Conservation (phyloP, 2,797 vertebrate genomes). For the Notolabrus celidotus region DNA sequence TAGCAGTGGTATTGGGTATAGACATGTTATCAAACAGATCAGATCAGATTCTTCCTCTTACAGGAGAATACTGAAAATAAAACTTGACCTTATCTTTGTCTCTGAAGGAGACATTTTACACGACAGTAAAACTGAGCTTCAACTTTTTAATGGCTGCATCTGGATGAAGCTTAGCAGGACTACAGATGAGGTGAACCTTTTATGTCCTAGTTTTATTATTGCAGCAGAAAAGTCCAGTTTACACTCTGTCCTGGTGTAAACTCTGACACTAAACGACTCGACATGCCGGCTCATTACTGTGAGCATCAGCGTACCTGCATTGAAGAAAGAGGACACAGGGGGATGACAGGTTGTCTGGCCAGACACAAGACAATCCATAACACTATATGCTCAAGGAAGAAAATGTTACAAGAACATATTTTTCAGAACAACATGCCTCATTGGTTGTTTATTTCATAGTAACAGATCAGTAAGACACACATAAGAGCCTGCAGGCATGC, state of each 20-base stretch:
- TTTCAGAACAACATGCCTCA: neutral
- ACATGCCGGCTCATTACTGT: slow-evolving; percentile 48
- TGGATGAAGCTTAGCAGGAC: slow-evolving; percentile 1
- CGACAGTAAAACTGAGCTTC: neutral
- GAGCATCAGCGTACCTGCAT: slow-evolving; percentile 37
- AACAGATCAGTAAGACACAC: slow-evolving; percentile 1
- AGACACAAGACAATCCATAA: slow-evolving; percentile 24
- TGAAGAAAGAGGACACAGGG: neutral
- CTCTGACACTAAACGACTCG: slow-evolving; percentile 34
- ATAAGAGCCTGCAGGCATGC: neutral
- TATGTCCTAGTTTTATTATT: slow-evolving; percentile 3
- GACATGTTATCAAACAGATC: too few species aligned
- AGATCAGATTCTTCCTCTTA: neutral
- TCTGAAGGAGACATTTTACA: neutral
- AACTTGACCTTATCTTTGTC: neutral
- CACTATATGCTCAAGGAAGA: slow-evolving; percentile 28
- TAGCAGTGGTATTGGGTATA: neutral
- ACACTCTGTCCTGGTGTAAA: slow-evolving; percentile 29
- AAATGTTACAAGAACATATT: slow-evolving; percentile 3
- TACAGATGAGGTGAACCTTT: slow-evolving; percentile 14
- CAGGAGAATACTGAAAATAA: neutral
- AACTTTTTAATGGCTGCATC: slow-evolving; percentile 30
- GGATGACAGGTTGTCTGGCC: slow-evolving; percentile 30
- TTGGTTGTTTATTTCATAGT: neutral
- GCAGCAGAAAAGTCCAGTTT: slow-evolving; percentile 43